These are phyloP conservation scores for Tor tambroides DNA, from an alignment of 2,113 vertebrate genomes.

Conservation along the genomic window DNA sequence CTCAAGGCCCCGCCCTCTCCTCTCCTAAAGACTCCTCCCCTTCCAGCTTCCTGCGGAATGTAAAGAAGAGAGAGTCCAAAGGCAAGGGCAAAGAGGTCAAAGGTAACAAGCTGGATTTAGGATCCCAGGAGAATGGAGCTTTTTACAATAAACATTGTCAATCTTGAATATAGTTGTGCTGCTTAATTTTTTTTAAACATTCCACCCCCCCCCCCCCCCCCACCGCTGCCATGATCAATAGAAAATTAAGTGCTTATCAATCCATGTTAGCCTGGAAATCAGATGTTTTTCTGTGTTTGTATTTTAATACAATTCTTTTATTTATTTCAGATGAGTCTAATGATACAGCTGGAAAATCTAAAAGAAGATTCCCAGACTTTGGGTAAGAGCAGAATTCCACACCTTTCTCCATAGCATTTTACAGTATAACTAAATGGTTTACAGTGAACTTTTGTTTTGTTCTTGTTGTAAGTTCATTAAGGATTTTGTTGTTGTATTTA, in stretches of 20 bases:
- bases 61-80: conserved; percentile 85
- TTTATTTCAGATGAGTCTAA: conserved; percentile 78
- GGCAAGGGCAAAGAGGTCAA: conserved; percentile 83
- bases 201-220: too few relatives aligned
- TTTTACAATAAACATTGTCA: background rate
- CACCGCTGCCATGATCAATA: background rate
- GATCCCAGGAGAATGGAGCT: background rate
- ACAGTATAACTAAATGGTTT: background rate
- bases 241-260: background rate
- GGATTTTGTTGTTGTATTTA: background rate
- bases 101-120: conserved; percentile 72
- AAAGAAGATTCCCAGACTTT: conserved; percentile 91
- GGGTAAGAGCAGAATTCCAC: conserved; percentile 72
- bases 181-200: too few relatives aligned
- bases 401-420: background rate
- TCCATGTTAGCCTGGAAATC: background rate
- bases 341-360: conserved; percentile 83
- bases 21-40: conserved; percentile 78
- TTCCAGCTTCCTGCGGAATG: conserved; percentile 74
- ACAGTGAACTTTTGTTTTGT: background rate
- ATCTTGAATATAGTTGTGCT: too few relatives aligned
- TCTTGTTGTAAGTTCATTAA: background rate
- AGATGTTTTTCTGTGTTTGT: background rate
- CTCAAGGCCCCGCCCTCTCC: conserved; percentile 69
- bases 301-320: background rate